A percentile compares a stretch with the other conserved stretches of the same genome.
Evolutionary conservation across 2,888 invertebrate genomes (phyloP).

Genomic region (Dicyrtomina minuta): DNA sequence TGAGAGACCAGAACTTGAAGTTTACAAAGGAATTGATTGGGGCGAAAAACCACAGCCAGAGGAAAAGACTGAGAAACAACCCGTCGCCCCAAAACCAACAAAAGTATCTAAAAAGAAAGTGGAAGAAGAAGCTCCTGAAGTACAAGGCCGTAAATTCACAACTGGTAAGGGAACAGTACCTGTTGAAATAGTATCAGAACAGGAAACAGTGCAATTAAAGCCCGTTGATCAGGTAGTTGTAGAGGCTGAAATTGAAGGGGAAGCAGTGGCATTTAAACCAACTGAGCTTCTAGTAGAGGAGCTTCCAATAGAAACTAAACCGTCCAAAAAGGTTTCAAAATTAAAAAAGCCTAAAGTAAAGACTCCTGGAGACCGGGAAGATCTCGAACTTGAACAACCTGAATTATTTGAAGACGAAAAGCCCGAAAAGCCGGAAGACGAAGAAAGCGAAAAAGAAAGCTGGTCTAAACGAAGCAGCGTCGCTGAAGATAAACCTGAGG

Average conservation of each 20-base stretch:
- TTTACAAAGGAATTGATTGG: conserved; percentile 32
- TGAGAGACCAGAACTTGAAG: conserved; percentile 26
- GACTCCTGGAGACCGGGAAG: not conserved
- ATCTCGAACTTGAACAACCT: not conserved
- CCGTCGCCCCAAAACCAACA: conserved; percentile 55
- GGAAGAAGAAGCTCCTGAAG: not conserved
- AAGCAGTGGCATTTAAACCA: not conserved
- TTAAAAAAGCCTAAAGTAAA: conserved; percentile 16
- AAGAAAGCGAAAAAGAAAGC: conserved; percentile 6
- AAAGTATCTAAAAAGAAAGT: conserved; percentile 10
- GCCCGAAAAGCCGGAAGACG: conserved; percentile 17
- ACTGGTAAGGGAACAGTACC: conserved; percentile 56
- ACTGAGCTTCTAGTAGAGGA: not conserved
- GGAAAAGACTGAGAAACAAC: not conserved
- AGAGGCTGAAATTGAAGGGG: not conserved
- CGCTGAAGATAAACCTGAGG: not conserved
- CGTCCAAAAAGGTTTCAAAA: not conserved
- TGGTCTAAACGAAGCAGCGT: conserved; percentile 15
- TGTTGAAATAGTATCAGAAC: too few species aligned
- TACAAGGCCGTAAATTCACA: not conserved
- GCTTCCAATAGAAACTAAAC: not conserved
- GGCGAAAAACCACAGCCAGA: conserved; percentile 4
- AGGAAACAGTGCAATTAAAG: not conserved
- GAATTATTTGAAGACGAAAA: conserved; percentile 2
- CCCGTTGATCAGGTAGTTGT: not conserved